These are phyloP conservation scores for Tribolium madens DNA, from an alignment of 1,140 invertebrate genomes.

Conservation along the genomic window DNA sequence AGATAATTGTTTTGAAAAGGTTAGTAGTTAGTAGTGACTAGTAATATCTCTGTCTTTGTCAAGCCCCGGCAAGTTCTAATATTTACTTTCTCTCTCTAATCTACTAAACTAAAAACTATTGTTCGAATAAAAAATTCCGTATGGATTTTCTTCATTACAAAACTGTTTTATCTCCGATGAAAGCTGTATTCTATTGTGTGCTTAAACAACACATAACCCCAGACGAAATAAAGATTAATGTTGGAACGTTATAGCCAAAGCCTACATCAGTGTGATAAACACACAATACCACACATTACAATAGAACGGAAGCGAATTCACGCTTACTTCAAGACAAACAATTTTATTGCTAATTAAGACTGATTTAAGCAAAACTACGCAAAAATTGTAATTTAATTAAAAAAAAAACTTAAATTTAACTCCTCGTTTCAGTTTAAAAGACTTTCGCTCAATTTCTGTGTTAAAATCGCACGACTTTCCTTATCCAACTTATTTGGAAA, in stretches of 20 bases:
- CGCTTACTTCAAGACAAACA: slow-evolving; percentile 36
- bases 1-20: no score
- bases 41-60: no score
- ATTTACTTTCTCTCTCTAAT: no score
- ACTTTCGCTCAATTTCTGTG: neutral
- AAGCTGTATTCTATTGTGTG: slow-evolving; percentile 31
- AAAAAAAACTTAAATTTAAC: slow-evolving; percentile 4
- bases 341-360: slow-evolving; percentile 34
- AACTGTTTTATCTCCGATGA: slow-evolving; percentile 21
- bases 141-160: no score
- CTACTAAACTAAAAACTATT: no score
- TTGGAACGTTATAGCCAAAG: slow-evolving; percentile 19
- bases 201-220: slow-evolving; percentile 23
- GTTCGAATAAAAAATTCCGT: no score
- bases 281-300: slow-evolving; percentile 34
- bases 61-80: no score
- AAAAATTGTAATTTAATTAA: no score
- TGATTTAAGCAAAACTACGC: no score
- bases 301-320: slow-evolving; percentile 34
- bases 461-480: no score
- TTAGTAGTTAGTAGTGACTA: no score
- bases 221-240: slow-evolving; percentile 36
- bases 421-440: neutral
- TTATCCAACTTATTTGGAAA: no score
- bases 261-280: slow-evolving; percentile 38